Base-by-base conservation (phyloP, 2,888 invertebrate species). In the Leptinotarsa haldemani region DNA sequence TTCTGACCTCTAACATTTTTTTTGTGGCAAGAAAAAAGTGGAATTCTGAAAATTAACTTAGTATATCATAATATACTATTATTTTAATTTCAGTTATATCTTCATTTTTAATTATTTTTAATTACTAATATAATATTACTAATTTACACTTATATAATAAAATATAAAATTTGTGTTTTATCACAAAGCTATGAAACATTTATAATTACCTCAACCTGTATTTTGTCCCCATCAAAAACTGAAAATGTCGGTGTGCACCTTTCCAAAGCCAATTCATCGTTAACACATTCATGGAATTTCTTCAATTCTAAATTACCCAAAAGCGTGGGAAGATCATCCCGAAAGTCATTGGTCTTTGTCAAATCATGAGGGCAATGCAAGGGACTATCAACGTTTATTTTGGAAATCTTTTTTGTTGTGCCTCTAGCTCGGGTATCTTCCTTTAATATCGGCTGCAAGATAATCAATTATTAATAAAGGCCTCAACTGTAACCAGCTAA, bases 291-390 rank as follows among this genome's bases (percentile, higher is more conserved):
- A 12, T 12, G 53, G 16, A 75, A 53, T 73, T 72, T 67, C 3
- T 67, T 63, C 56, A 13, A 56, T 20, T 56, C 52, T n/a, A 65
- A 25, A 61, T 74, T 78, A 48, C 83, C 83, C 1, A 91, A 79
- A 56, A 91, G 80, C 1, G 90, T 90, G 3, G 91, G 90, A 58
- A 91, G 83, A 84, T 91, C 90, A 78, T 91, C 90, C 15, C 90
- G 87, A 76, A 89, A 88, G 77, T 92, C 91, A 4, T 85, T 83
- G 15, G 84, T 80, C 72, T 89, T 89, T 0, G 90, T 88, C 71
- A 91, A 85, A 86, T 93, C 93, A 82, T 92, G 92, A 0, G 91
- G 91, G 80, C 92, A 92, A 83, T 91, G 88, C 46, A 92, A 85
- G 65, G 90, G 88, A 81, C 89, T 90, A 76, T 90, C 89, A 53